Evolutionary conservation across 2,888 invertebrate genomes (phyloP).

Genomic region (Cyclophora punctaria): DNA sequence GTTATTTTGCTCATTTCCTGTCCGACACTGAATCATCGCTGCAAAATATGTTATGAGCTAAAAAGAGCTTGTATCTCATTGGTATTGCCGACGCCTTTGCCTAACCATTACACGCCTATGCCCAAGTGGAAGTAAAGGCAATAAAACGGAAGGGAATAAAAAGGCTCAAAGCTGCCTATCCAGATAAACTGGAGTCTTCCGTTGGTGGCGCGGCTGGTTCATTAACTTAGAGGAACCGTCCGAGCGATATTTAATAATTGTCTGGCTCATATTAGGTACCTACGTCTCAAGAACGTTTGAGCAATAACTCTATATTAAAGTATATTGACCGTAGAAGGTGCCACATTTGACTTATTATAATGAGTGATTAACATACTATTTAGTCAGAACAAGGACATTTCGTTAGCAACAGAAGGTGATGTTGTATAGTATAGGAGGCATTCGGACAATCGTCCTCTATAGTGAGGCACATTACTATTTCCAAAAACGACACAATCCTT

Average conservation of each 20-base stretch:
- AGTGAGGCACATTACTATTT: too few species aligned
- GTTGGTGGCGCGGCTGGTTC: not conserved
- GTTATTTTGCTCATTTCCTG: not conserved
- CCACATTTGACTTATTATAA: constrained; percentile 20
- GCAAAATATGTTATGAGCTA: too few species aligned
- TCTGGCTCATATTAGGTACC: too few species aligned
- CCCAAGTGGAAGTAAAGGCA: constrained; percentile 5
- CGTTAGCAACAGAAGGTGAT: too few species aligned
- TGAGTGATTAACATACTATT: constrained; percentile 3
- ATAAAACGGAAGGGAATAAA: not conserved
- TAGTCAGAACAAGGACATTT: not conserved
- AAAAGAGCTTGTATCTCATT: too few species aligned
- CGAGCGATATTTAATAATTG: too few species aligned
- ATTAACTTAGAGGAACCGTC: too few species aligned
- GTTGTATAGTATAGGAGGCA: too few species aligned
- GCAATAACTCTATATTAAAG: not conserved
- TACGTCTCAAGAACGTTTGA: not conserved
- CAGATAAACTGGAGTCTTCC: constrained; percentile 3
- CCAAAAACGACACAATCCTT: too few species aligned
- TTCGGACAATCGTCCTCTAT: too few species aligned
- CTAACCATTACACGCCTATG: constrained; percentile 1
- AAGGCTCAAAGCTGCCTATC: not conserved
- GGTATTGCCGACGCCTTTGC: too few species aligned
- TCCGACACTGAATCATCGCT: too few species aligned
- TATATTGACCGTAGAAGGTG: constrained; percentile 18